Evolutionary conservation across 1,140 invertebrate species (phyloP).

Genomic region (Trigoniulus corallinus): DNA sequence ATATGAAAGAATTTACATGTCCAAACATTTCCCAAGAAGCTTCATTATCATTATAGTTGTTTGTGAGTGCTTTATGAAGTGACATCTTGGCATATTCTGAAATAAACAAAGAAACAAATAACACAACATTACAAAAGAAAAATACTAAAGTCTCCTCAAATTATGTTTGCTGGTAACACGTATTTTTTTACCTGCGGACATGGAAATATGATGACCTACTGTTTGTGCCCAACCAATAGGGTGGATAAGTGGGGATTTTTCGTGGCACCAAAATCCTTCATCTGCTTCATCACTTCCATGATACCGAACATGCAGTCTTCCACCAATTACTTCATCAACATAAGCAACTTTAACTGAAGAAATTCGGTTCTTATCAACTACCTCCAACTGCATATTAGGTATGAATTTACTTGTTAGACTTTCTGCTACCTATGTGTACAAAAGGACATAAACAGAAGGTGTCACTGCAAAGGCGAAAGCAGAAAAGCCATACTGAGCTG

Average conservation of each 20-base stretch:
- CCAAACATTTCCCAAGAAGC: constrained; percentile 56
- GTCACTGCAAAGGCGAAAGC: neutral
- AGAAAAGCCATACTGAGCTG: neutral
- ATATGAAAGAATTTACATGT: constrained; percentile 23
- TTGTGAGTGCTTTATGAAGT: constrained; percentile 25
- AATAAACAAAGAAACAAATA: constrained; percentile 10
- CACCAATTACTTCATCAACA: constrained; percentile 76
- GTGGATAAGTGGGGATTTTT: constrained; percentile 84
- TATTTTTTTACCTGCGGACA: constrained; percentile 47
- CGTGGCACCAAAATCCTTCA: constrained; percentile 86
- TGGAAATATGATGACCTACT: constrained; percentile 64
- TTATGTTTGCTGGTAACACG: neutral
- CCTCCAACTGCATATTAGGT: constrained; percentile 69
- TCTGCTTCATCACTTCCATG: constrained; percentile 60
- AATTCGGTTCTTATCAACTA: constrained; percentile 88
- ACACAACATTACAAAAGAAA: neutral
- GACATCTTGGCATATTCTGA: constrained; percentile 28
- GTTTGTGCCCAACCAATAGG: constrained; percentile 81
- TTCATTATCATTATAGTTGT: constrained; percentile 43
- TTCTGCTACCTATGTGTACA: constrained; percentile 13
- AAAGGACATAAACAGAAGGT: constrained; percentile 1
- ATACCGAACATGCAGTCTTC: constrained; percentile 76
- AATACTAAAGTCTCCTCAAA: neutral
- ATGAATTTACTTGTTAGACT: constrained; percentile 24
- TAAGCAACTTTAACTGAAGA: constrained; percentile 77